phyloP scores from a whole-genome alignment of 2,888 invertebrate genomes.

The Agrochola litura region DNA sequence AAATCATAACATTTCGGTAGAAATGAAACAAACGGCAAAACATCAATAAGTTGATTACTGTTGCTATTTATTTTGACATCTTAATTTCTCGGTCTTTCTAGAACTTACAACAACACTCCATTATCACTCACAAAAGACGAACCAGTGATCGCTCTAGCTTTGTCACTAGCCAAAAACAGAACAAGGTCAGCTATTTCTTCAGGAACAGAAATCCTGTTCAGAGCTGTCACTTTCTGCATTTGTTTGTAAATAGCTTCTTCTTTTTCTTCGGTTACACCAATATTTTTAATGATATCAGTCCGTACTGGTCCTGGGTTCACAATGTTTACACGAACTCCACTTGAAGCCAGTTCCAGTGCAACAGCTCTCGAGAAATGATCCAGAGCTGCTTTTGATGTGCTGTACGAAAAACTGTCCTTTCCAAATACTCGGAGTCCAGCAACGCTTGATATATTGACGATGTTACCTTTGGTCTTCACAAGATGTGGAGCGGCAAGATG shows the following conservation, averaged over 20 bases:
- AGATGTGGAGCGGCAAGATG: conserved; percentile 63
- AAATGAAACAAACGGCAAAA: not conserved
- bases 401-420: conserved; percentile 8
- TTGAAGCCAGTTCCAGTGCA: conserved; percentile 30
- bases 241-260: conserved; percentile 2
- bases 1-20: not conserved
- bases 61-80: not conserved
- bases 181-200: conserved; percentile 82
- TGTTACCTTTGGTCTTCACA: conserved; percentile 80
- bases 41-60: not conserved
- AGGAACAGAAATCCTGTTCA: conserved; percentile 25
- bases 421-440: not conserved
- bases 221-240: conserved; percentile 3
- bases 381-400: conserved; percentile 30
- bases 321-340: conserved; percentile 35
- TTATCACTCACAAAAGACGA: conserved; percentile 42
- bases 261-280: not conserved
- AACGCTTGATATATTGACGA: conserved; percentile 41
- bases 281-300: conserved; percentile 31
- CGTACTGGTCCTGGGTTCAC: conserved; percentile 40
- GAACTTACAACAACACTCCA: conserved; percentile 10
- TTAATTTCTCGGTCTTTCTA: not conserved
- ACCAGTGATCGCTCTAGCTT: conserved; percentile 37
- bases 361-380: conserved; percentile 32
- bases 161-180: conserved; percentile 39